These are phyloP conservation scores for Pinna nobilis DNA, from an alignment of 1,140 invertebrate genomes.

Conservation along the genomic window DNA sequence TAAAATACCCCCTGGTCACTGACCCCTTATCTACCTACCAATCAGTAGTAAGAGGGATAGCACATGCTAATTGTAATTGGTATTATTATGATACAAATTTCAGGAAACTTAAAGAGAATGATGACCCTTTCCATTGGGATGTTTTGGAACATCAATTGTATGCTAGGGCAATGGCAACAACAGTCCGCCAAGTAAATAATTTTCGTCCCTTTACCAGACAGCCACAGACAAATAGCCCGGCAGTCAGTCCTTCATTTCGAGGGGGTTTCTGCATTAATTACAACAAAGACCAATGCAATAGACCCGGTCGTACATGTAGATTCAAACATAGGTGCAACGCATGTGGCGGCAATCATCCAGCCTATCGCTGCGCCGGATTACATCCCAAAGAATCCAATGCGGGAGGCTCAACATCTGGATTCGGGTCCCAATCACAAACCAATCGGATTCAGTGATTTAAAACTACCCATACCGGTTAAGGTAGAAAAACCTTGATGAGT, in stretches of 20 bases:
- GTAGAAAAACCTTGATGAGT: not conserved
- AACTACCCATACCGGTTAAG: no score
- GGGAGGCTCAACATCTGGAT: not conserved
- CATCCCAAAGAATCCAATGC: not conserved
- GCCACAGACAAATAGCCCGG: no score
- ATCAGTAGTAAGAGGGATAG: conserved; percentile 2
- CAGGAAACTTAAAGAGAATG: not conserved
- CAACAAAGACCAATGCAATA: not conserved
- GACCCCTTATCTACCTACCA: conserved; percentile 3
- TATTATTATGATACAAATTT: conserved; percentile 10
- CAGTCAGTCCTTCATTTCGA: not conserved
- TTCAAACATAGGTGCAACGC: not conserved
- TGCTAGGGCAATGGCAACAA: not conserved
- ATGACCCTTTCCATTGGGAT: not conserved
- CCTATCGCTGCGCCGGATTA: not conserved
- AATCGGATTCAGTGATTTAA: not conserved
- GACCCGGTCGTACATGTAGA: not conserved
- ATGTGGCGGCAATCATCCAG: not conserved
- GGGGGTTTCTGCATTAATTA: conserved; percentile 1
- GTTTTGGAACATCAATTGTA: conserved; percentile 19
- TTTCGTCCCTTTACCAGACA: not conserved
- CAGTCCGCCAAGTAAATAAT: not conserved
- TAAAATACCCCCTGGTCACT: not conserved
- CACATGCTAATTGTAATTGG: conserved; percentile 6
- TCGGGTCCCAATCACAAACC: not conserved